Conservation (phyloP, 1,140 invertebrate genomes). For the Hylaeus anthracinus region DNA sequence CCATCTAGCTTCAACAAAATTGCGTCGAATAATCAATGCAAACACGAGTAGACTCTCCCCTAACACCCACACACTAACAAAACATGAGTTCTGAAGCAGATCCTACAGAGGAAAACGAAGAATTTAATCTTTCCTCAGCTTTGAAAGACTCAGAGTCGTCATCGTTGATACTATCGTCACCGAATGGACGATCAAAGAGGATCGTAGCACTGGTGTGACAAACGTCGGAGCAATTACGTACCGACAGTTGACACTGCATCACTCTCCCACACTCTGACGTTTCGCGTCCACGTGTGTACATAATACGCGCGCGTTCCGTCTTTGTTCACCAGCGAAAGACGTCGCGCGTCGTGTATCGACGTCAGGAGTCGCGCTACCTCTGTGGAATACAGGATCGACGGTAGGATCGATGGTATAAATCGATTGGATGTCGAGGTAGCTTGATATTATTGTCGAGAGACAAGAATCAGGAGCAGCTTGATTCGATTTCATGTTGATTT, state of each 20-base stretch:
- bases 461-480: background rate
- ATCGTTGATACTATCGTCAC: constrained; percentile 26
- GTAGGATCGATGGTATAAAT: background rate
- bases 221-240: constrained; percentile 65
- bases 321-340: constrained; percentile 12
- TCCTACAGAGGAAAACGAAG: no score
- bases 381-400: constrained; percentile 11
- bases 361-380: background rate
- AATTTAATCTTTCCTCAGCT: no score
- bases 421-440: constrained; percentile 1
- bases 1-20: no score
- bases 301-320: constrained; percentile 4
- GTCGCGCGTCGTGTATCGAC: constrained; percentile 7
- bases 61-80: no score
- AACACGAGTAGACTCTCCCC: no score
- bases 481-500: background rate
- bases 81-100: no score
- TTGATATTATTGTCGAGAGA: background rate
- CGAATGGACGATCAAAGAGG: constrained; percentile 13
- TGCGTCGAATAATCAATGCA: no score
- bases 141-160: no score
- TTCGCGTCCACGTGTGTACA: constrained; percentile 1
- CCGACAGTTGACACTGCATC: constrained; percentile 46
- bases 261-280: background rate
- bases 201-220: constrained; percentile 44